Percentiles rank a stretch among this genome's conserved stretches.
Evolutionary conservation across 2,113 vertebrate genomes (phyloP).

Genomic region (Forbesichthys agassizii): DNA sequence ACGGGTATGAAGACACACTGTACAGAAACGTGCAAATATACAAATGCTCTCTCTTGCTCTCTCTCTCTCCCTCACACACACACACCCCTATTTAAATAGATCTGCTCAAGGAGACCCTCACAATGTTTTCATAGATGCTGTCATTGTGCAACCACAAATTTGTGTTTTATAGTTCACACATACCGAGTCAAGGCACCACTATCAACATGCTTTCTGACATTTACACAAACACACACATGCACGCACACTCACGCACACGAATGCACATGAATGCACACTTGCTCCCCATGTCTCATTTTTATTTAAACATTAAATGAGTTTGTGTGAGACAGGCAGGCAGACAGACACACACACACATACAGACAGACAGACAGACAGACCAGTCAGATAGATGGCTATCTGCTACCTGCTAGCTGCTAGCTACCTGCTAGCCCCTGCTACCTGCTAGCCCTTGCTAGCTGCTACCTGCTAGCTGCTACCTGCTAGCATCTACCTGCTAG

Average conservation of each 20-base stretch:
- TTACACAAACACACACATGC: constrained; percentile 10
- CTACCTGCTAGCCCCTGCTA: not conserved
- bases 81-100: not conserved
- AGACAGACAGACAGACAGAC: not conserved
- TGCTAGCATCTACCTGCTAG: not conserved
- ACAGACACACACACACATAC: not conserved
- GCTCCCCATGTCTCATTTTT: too few relatives aligned
- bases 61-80: not conserved
- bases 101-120: not conserved
- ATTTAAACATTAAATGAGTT: too few relatives aligned
- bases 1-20: too few relatives aligned
- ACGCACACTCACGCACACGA: not conserved
- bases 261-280: too few relatives aligned
- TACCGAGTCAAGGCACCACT: constrained; percentile 37
- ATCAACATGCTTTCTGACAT: constrained; percentile 35
- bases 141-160: constrained; percentile 57
- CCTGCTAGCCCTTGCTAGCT: too few relatives aligned
- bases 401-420: too few relatives aligned
- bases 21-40: too few relatives aligned
- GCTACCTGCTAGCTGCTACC: not conserved
- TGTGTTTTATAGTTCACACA: constrained; percentile 36
- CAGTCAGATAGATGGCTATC: not conserved
- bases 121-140: constrained; percentile 39
- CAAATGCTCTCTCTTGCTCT: too few relatives aligned
- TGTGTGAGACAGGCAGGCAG: not conserved